Base-by-base conservation (phyloP, 2,888 invertebrate genomes). In the Metellina segmentata region DNA sequence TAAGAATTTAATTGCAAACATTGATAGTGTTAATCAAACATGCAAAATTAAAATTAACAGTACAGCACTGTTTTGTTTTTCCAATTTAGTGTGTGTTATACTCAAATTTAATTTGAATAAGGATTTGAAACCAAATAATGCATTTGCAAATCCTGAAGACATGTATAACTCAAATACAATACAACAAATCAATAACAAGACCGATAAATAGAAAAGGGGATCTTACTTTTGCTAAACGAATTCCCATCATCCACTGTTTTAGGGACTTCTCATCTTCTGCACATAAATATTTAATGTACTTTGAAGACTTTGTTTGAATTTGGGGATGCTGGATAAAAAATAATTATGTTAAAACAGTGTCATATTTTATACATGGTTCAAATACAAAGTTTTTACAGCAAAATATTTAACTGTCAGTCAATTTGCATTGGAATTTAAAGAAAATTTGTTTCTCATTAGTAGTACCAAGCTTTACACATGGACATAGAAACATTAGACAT, bases 221-320 rank as follows among this genome's bases (percentile, higher is more conserved):
- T 19, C 93, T 92, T 94, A 97, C 97, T 96, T 99, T 99, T 70
- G 98, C 99, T 93, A 99, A 97, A 91, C 99, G 96, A 95, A 99
- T 98, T 16, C 98, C 99, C 6, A 97, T 97, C 94, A 99, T 96
- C 99, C 99, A 99, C 95, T 97, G 96, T 94, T 98, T 97, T 94
- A 99, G 95, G 0, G 97, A 97, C 71, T 96, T 96, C 94, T 97
- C 97, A 95, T 99, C 98, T 94, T 99, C 99, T 61, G 98, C 98
- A 95, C 99, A 99, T 88, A 99, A 96, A 96, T 98, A 99, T 95
- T 99, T 98, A 93, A 99, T 98, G 94, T 98, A 98, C 95, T 98
- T 97, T 94, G 98, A 96, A 94, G 97, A 97, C 95, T 98, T 98
- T 93, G 98, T 97, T 95, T 98, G 98, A 86, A 98, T 96, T 94